Conservation (phyloP, 2,113 vertebrate species). For the Albula goreensis region DNA sequence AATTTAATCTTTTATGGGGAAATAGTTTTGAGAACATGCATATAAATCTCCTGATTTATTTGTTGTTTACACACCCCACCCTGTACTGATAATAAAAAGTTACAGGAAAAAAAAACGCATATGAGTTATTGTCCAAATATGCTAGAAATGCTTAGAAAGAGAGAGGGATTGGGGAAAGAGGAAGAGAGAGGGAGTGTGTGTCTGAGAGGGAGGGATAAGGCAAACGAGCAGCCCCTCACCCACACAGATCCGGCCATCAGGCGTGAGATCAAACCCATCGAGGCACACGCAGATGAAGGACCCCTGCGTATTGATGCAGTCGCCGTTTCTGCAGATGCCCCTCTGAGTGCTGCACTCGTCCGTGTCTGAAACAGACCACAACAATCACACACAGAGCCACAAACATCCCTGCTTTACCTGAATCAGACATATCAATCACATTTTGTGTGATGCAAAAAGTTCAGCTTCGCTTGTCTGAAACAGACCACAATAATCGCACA, state of each 20-base stretch:
- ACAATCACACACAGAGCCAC: not conserved
- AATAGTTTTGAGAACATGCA: not conserved
- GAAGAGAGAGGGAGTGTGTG: not conserved
- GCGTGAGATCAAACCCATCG: conserved; percentile 84
- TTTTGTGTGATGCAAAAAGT: too few relatives aligned
- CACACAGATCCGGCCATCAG: conserved; percentile 81
- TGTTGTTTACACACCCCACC: not conserved
- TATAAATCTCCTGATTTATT: not conserved
- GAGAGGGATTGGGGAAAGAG: not conserved
- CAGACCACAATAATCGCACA: not conserved
- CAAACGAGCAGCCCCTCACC: conserved; percentile 67
- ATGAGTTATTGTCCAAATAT: not conserved
- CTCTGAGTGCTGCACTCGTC: conserved; percentile 88
- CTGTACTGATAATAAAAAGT: not conserved
- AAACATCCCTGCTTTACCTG: not conserved
- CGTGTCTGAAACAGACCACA: conserved; percentile 67
- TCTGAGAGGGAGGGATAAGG: not conserved
- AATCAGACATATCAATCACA: too few relatives aligned
- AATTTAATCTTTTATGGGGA: not conserved
- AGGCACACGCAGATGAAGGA: conserved; percentile 85
- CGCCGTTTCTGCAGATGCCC: conserved; percentile 87
- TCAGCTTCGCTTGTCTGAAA: not conserved
- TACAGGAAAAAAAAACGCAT: not conserved
- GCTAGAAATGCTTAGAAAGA: not conserved
- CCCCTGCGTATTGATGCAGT: conserved; percentile 85